A percentile compares a stretch with the other conserved stretches of the same genome.
phyloP scores from a whole-genome alignment of 1,140 invertebrate genomes.

The Andricus grossulariae region DNA sequence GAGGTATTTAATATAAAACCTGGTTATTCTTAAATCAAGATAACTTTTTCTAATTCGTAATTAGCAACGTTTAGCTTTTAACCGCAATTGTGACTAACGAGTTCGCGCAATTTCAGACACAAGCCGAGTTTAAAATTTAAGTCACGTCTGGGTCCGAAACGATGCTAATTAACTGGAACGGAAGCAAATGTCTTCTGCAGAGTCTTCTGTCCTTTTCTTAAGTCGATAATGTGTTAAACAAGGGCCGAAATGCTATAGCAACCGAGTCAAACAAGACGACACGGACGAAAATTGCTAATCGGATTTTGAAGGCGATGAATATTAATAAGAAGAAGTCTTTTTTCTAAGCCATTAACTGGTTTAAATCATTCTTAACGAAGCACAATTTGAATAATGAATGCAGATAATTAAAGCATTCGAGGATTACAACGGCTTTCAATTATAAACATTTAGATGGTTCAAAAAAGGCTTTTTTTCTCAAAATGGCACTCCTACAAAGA shows the following conservation, averaged over 20 bases:
- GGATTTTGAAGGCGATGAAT: background rate
- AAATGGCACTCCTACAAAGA: no score
- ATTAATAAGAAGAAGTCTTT: background rate
- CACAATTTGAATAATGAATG: no score
- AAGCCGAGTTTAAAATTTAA: background rate
- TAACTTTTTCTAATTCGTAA: background rate
- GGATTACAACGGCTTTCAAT: no score
- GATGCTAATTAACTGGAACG: slow-evolving; percentile 14
- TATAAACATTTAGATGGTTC: no score
- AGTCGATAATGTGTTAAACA: slow-evolving; percentile 25
- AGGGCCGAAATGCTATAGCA: slow-evolving; percentile 13
- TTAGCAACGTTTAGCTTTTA: background rate
- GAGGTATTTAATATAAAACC: no score
- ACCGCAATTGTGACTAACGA: background rate
- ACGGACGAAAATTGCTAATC: background rate
- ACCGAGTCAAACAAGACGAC: slow-evolving; percentile 20
- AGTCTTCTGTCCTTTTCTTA: slow-evolving; percentile 11
- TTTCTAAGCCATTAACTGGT: background rate
- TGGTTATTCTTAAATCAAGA: background rate
- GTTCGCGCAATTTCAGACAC: background rate
- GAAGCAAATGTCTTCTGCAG: slow-evolving; percentile 19
- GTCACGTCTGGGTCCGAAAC: background rate
- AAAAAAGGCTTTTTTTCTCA: no score
- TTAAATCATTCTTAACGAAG: background rate
- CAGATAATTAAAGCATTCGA: no score